Evolutionary conservation across 2,797 vertebrate species (phyloP).

Genomic region (Nannoperca australis): DNA sequence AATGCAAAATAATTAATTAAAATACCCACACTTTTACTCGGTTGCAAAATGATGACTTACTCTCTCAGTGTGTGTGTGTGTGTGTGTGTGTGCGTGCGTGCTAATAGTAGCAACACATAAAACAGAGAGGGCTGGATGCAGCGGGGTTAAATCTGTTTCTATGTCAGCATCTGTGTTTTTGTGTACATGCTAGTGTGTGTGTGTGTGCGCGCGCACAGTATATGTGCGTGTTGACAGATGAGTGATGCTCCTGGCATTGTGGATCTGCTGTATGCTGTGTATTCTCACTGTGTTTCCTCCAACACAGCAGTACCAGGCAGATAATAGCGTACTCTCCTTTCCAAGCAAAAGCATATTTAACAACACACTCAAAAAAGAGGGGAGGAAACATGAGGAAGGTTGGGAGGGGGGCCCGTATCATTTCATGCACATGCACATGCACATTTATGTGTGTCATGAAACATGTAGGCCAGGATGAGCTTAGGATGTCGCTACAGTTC

Average conservation of each 20-base stretch:
- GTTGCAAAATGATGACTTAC: neutral
- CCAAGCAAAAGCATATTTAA: neutral
- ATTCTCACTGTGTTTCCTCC: constrained; percentile 19
- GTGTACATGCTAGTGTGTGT: neutral
- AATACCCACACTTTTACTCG: neutral
- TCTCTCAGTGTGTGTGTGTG: constrained; percentile 1
- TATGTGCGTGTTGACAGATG: constrained; percentile 30
- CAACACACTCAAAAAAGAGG: neutral
- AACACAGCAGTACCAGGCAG: constrained; percentile 6
- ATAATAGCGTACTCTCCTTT: constrained; percentile 1
- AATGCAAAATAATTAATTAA: neutral
- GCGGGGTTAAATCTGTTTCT: constrained; percentile 1
- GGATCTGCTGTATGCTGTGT: constrained; percentile 18
- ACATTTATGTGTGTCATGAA: constrained; percentile 57
- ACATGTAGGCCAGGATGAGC: constrained; percentile 71
- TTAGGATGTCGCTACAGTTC: constrained; percentile 66
- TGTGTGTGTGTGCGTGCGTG: constrained; percentile 5
- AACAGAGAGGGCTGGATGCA: neutral
- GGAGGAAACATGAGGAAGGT: neutral
- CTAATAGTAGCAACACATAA: neutral
- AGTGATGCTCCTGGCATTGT: constrained; percentile 38
- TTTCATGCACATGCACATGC: constrained; percentile 10
- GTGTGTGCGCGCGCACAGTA: neutral
- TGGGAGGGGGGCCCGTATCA: neutral
- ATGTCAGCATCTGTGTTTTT: constrained; percentile 28